These are phyloP conservation scores for Hesperophylax magnus DNA, from an alignment of 1,140 invertebrate species.

Conservation along the genomic window DNA sequence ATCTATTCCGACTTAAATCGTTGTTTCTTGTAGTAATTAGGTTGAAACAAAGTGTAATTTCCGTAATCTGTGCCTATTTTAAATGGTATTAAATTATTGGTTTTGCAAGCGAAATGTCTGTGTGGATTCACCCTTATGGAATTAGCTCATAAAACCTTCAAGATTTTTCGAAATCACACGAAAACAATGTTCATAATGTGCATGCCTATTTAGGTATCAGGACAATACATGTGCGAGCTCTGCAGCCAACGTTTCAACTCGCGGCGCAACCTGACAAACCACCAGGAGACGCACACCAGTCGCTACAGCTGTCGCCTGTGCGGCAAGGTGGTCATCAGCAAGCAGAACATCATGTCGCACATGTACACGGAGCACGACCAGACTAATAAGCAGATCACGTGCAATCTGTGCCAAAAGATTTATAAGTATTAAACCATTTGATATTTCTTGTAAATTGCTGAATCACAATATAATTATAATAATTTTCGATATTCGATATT, in stretches of 20 bases:
- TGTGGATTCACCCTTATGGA: too few species aligned
- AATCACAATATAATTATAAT: too few species aligned
- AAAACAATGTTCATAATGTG: neutral
- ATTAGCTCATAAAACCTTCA: too few species aligned
- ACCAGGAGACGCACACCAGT: conserved; percentile 47
- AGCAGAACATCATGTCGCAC: conserved; percentile 53
- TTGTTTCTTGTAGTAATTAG: too few species aligned
- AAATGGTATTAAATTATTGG: too few species aligned
- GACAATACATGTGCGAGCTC: conserved; percentile 46
- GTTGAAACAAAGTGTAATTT: too few species aligned
- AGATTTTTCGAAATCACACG: too few species aligned
- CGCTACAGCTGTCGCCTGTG: conserved; percentile 50
- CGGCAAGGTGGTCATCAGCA: conserved; percentile 47
- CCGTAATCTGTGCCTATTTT: too few species aligned
- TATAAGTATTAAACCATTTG: conserved; percentile 40
- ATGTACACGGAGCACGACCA: conserved; percentile 54
- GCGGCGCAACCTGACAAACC: conserved; percentile 47
- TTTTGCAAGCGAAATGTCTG: too few species aligned
- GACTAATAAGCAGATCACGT: conserved; percentile 44
- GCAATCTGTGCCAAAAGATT: conserved; percentile 46
- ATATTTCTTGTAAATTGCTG: too few species aligned
- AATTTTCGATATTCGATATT: too few species aligned
- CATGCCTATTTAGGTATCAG: conserved; percentile 46
- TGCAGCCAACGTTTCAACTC: conserved; percentile 49
- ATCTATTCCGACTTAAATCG: too few species aligned